Evolutionary conservation across 1,140 invertebrate genomes (phyloP), one percentile per base, ranked within the genome.

Genomic region (Drosophila mauritiana): DNA sequence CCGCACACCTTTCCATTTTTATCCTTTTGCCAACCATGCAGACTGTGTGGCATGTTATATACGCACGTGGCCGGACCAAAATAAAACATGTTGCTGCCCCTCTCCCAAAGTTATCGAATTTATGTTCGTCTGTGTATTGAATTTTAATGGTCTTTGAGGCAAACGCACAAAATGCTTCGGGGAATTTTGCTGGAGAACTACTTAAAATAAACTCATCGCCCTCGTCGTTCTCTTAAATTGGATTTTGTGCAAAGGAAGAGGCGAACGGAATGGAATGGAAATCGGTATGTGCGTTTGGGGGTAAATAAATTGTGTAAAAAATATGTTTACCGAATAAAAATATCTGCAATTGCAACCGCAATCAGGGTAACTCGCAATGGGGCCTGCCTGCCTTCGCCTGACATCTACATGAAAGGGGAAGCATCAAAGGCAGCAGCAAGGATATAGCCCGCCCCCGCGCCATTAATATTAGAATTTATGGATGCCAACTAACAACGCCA

Each of bases 381-480:
- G 34, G 13, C 12, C 73, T 73, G 15, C 12, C 73, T 73, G 55
- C 46, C 17, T 39, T 75, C 51, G 56, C 54, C 61, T 86, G 82
- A 79, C 83, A 86, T 86, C 76, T 88, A 88, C 83, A 86, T 86
- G 83, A 82, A 86, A 88, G 76, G 49, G 83, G 83, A 86, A 86
- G 75, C 75, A 82, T 88, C 83, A 82, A 82, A 78, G 74, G 83
- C 79, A 88, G 65, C 80, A 52, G 67, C 54, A 58, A 22, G 62
- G 43, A 54, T 37, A 40, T 34, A 42, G 15, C 31, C 72, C 73
- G 62, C 67, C 73, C 63, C 73, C 56, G 65, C 70, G 70, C 79
- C 76, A 88, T 88, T 88, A 88, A 88, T 88, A 85, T 86, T 73
- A 61, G 84, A 88, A 89, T 88, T 88, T 88, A 88, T 86, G 83